Percentiles rank a stretch among this genome's conserved stretches.
Evolutionary conservation across 2,888 invertebrate genomes (phyloP).

Genomic region (Chrysomela aeneicollis): DNA sequence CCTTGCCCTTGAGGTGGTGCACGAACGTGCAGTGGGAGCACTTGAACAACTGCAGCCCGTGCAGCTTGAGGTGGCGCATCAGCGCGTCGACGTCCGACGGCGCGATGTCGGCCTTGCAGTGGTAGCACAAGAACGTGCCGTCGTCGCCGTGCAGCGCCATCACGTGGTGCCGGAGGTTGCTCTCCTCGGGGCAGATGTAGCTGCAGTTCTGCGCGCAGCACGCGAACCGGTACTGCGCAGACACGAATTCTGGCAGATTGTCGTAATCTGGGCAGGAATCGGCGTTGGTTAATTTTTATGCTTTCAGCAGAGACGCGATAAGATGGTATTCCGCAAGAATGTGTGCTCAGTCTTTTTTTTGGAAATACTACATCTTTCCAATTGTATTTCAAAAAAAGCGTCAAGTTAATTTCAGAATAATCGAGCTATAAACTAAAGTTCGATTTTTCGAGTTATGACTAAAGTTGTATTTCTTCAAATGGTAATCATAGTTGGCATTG

Average conservation of each 20-base stretch:
- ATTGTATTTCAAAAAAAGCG: no score
- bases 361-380: no score
- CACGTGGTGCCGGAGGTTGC: conserved; percentile 76
- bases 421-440: no score
- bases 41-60: conserved; percentile 75
- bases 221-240: conserved; percentile 64
- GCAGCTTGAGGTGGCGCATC: conserved; percentile 77
- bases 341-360: no score
- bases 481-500: no score
- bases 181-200: conserved; percentile 76
- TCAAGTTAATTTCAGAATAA: no score
- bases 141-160: conserved; percentile 73
- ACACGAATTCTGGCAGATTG: conserved; percentile 48
- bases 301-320: no score
- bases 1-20: conserved; percentile 68
- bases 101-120: conserved; percentile 70
- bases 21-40: conserved; percentile 75
- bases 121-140: conserved; percentile 67
- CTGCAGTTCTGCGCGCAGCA: conserved; percentile 77
- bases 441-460: no score
- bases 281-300: no score
- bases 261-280: conserved; percentile 41
- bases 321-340: no score
- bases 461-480: no score
- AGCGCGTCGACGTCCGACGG: conserved; percentile 59